Conservation (phyloP, 2,113 vertebrate species). For the Lucifuga dentata region DNA sequence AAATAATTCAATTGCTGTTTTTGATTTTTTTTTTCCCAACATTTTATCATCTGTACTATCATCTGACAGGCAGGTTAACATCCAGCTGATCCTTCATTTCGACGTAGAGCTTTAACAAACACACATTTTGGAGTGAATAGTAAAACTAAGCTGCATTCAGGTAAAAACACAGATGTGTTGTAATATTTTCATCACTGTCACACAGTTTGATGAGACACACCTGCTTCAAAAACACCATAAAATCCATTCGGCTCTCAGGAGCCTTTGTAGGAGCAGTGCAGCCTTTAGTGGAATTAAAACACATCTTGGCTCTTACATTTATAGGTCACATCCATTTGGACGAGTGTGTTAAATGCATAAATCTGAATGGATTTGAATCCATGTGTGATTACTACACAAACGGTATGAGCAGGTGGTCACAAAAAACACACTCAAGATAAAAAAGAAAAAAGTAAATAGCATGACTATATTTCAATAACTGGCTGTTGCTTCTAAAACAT, state of each 20-base stretch:
- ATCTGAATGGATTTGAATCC: slow-evolving; percentile 24
- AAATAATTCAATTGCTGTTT: slow-evolving; percentile 17
- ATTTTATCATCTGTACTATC: too few relatives aligned
- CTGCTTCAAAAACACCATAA: slow-evolving; percentile 37
- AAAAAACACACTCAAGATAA: slow-evolving; percentile 28
- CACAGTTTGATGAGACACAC: slow-evolving; percentile 29
- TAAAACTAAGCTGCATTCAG: slow-evolving; percentile 34
- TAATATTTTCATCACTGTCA: slow-evolving; percentile 32
- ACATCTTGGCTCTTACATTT: slow-evolving; percentile 23
- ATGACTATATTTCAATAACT: slow-evolving; percentile 2
- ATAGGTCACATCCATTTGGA: slow-evolving; percentile 11
- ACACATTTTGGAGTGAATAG: slow-evolving; percentile 53
- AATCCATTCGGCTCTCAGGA: slow-evolving; percentile 38
- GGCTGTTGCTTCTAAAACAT: slow-evolving; percentile 15
- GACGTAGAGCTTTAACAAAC: slow-evolving; percentile 44
- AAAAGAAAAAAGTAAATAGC: slow-evolving; percentile 43
- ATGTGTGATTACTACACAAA: slow-evolving; percentile 20
- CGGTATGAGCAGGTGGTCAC: slow-evolving; percentile 21
- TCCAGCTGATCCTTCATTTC: slow-evolving; percentile 63
- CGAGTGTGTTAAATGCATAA: slow-evolving; percentile 30
- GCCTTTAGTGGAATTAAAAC: slow-evolving; percentile 8
- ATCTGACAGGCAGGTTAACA: slow-evolving; percentile 25
- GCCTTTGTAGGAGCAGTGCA: slow-evolving; percentile 11
- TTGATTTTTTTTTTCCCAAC: too few relatives aligned
- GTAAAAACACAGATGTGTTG: slow-evolving; percentile 22